Percentiles rank a stretch among this genome's conserved stretches.
Conservation (phyloP, 1,140 invertebrate species). For the Luehdorfia chinensis region DNA sequence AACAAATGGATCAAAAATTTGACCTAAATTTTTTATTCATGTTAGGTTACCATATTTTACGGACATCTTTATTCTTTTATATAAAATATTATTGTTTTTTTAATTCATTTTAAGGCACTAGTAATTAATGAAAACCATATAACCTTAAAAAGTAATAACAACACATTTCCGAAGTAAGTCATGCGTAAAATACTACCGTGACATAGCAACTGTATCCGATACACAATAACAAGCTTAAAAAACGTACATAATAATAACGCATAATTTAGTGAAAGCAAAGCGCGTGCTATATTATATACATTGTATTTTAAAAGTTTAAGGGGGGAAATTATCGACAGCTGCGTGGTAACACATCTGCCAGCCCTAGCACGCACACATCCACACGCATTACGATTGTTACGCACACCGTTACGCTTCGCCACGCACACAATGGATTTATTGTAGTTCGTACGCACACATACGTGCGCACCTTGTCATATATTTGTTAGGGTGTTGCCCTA, state of each 20-base stretch:
- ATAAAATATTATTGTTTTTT: too few species aligned
- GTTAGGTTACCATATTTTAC: too few species aligned
- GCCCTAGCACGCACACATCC: slow-evolving; percentile 42
- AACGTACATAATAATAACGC: slow-evolving; percentile 56
- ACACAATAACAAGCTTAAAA: slow-evolving; percentile 53
- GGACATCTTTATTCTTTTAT: too few species aligned
- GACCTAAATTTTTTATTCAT: too few species aligned
- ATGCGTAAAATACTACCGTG: slow-evolving; percentile 25
- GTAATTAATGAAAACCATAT: too few species aligned
- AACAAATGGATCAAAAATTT: too few species aligned
- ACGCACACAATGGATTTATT: slow-evolving; percentile 29
- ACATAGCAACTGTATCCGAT: slow-evolving; percentile 49
- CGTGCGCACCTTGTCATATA: slow-evolving; percentile 27
- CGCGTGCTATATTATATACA: slow-evolving; percentile 65
- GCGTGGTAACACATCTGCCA: slow-evolving; percentile 64
- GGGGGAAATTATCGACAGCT: slow-evolving; percentile 55
- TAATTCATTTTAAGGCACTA: too few species aligned
- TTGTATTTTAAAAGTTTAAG: slow-evolving; percentile 40
- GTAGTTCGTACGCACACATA: slow-evolving; percentile 28
- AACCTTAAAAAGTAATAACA: not conserved
- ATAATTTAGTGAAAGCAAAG: slow-evolving; percentile 65
- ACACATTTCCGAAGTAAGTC: slow-evolving; percentile 19
- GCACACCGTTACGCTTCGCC: slow-evolving; percentile 22
- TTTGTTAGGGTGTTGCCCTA: slow-evolving; percentile 36
- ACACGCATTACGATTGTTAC: slow-evolving; percentile 26